phyloP scores from a whole-genome alignment of 2,888 invertebrate genomes.

The Harpalus rufipes region DNA sequence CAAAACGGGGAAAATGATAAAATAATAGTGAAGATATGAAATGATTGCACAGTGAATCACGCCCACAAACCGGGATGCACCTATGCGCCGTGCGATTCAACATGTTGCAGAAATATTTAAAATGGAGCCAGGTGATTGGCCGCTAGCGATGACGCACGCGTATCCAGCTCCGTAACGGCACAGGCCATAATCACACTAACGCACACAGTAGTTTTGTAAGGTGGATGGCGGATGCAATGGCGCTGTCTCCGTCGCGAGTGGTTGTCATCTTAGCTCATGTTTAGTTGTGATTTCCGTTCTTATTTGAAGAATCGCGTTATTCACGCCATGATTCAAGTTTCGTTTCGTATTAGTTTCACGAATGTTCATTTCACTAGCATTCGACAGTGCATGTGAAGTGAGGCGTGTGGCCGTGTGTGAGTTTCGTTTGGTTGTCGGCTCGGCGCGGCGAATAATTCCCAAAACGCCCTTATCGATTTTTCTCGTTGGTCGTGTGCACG shows the following conservation, averaged over 20 bases:
- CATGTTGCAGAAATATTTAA: conserved; percentile 67
- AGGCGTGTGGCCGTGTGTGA: conserved; percentile 45
- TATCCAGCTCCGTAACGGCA: conserved; percentile 73
- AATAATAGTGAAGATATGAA: conserved; percentile 19
- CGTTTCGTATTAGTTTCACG: neutral
- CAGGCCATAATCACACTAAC: conserved; percentile 52
- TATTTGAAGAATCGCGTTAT: conserved; percentile 46
- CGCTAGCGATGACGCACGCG: conserved; percentile 71
- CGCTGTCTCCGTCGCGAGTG: conserved; percentile 73
- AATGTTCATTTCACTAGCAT: conserved; percentile 36
- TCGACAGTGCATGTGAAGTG: conserved; percentile 17
- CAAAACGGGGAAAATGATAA: neutral
- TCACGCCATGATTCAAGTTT: conserved; percentile 14
- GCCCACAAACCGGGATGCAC: conserved; percentile 65
- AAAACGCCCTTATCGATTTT: conserved; percentile 78
- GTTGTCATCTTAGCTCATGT: conserved; percentile 55
- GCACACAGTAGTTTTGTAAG: conserved; percentile 71
- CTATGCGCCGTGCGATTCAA: conserved; percentile 63
- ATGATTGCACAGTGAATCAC: conserved; percentile 53
- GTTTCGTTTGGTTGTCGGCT: conserved; percentile 47
- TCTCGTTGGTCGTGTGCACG: conserved; percentile 73
- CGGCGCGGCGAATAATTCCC: conserved; percentile 66
- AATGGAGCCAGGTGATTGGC: conserved; percentile 67
- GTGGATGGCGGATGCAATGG: conserved; percentile 76
- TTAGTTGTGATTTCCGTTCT: conserved; percentile 53